phyloP scores from a whole-genome alignment of 2,888 invertebrate species.

The Beris chalybata region DNA sequence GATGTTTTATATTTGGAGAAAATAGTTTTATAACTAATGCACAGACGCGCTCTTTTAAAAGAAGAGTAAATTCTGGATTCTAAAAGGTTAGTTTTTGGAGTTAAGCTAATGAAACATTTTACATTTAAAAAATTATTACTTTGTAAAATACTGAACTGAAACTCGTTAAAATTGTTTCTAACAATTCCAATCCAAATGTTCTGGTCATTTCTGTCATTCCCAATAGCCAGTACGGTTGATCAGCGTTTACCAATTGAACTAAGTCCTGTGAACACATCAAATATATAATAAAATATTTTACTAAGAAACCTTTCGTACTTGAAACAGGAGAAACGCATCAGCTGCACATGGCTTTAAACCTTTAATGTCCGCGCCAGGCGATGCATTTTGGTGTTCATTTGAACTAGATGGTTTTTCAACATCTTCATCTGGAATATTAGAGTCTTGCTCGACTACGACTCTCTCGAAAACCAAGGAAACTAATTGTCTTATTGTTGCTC shows the following conservation, averaged over 20 bases:
- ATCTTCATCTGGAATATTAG: slow-evolving; percentile 1
- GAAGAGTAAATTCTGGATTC: slow-evolving; percentile 91
- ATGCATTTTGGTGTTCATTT: not conserved
- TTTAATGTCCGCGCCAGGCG: slow-evolving; percentile 41
- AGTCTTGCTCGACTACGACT: slow-evolving; percentile 69
- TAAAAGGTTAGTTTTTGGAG: slow-evolving; percentile 50
- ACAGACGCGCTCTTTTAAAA: slow-evolving; percentile 95
- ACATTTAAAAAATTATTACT: slow-evolving; percentile 56
- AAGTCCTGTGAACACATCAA: slow-evolving; percentile 70
- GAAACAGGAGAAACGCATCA: slow-evolving; percentile 93
- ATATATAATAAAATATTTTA: not conserved
- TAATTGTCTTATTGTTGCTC: slow-evolving; percentile 94
- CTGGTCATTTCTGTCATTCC: slow-evolving; percentile 97
- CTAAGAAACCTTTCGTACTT: slow-evolving; percentile 59
- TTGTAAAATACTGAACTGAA: slow-evolving; percentile 84
- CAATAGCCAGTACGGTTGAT: slow-evolving; percentile 92
- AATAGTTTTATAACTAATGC: slow-evolving; percentile 97
- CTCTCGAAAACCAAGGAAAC: slow-evolving; percentile 91
- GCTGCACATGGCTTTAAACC: slow-evolving; percentile 85
- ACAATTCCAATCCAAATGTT: slow-evolving; percentile 91
- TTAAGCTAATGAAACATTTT: not conserved
- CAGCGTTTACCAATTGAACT: slow-evolving; percentile 94
- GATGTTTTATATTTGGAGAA: slow-evolving; percentile 97
- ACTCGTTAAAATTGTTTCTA: slow-evolving; percentile 89
- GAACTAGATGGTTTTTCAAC: slow-evolving; percentile 3